A percentile compares a stretch with the other conserved stretches of the same genome.
phyloP scores from a whole-genome alignment of 2,888 invertebrate species.

The Lasioglossum leucozonium region DNA sequence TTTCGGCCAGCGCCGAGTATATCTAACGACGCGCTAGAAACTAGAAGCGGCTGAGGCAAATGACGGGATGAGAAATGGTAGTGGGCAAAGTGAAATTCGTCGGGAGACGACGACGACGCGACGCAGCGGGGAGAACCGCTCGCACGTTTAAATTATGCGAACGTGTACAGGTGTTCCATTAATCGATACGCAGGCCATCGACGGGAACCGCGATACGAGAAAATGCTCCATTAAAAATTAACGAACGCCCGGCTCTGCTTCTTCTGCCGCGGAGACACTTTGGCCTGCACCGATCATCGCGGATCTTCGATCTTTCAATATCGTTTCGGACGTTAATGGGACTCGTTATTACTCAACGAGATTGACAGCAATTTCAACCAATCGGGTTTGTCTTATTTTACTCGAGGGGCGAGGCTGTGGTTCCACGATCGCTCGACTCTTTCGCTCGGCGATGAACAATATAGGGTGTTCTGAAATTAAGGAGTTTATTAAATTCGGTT shows the following conservation, averaged over 20 bases:
- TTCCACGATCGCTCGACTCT: not conserved
- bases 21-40: not conserved
- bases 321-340: not conserved
- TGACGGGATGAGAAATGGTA: slow-evolving; percentile 15
- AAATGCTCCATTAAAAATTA: slow-evolving; percentile 13
- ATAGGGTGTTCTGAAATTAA: not conserved
- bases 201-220: not conserved
- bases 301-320: not conserved
- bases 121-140: not conserved
- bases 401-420: not conserved
- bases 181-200: not conserved
- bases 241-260: not conserved
- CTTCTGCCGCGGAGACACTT: not conserved
- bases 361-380: not conserved
- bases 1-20: slow-evolving; percentile 25
- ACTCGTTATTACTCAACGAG: not conserved
- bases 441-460: not conserved
- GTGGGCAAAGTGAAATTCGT: slow-evolving; percentile 7
- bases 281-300: not conserved
- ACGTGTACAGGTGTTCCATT: slow-evolving; percentile 1
- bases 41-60: not conserved
- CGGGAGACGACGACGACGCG: not conserved
- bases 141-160: not conserved
- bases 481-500: no score
- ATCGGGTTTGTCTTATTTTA: not conserved